Base-by-base conservation (phyloP, 2,797 vertebrate genomes). In the Poecilia wingei region DNA sequence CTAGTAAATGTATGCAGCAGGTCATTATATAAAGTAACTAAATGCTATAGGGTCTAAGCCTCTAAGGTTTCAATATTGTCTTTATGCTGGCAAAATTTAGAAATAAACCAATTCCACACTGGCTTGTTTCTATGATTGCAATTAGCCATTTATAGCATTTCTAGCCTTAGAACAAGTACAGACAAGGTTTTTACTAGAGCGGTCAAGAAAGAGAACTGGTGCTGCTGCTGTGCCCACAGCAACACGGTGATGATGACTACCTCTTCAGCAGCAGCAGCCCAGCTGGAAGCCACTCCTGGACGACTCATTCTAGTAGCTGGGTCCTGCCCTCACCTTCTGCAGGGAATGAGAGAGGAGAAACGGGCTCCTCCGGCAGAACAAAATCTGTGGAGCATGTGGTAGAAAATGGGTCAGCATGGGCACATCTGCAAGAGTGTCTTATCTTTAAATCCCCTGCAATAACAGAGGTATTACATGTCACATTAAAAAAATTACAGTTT, bases 361-460 rank as follows among this genome's bases (percentile, higher is more conserved):
- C 55, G 68, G 72, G 76, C 77, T 90, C 89, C 82, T 89, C 87
- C 0, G 89, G 91, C 85, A 10, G 80, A 80, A 78, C 78, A 68
- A 80, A 86, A 79, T 89, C 88, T 36, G 77, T 78, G 64, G 79
- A 90, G 83, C 82, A 83, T 86, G 76, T 82, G 51, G 80, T 51
- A 75, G 85, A 90, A 95, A 95, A 87, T 94, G 93, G 93, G 93
- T 86, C 93, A 94, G 80, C 87, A 87, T 90, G 85, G 89, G 91
- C 90, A 91, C 91, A 93, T 94, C 90, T 92, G 86, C 76, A 84
- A 83, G 84, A 93, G 86, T 84, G 82, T 14, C 76, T 83, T 72
- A 82, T 81, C 39, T 85, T 90, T 89, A 87, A 88, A 80, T 71
- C 84, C 88, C 71, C 81, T 88, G 78, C 66, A 70, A 41, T 74